phyloP scores from a whole-genome alignment of 2,888 invertebrate species.

The Zootermopsis nevadensis region DNA sequence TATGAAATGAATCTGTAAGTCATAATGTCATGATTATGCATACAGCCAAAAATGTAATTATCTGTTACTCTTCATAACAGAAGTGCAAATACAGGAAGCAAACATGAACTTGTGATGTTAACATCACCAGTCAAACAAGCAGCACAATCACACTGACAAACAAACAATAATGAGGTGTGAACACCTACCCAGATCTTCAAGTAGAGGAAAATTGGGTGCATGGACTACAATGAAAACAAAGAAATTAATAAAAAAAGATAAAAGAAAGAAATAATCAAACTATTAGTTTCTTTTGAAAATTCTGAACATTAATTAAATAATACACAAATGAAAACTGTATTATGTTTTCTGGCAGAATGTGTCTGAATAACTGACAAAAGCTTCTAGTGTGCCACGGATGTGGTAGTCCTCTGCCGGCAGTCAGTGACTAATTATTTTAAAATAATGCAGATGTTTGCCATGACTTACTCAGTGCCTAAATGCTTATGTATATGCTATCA shows the following conservation, averaged over 20 bases:
- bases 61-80: not conserved
- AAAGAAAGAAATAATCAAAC: constrained; percentile 38
- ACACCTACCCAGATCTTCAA: constrained; percentile 71
- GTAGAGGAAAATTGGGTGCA: constrained; percentile 72
- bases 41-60: not conserved
- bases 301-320: constrained; percentile 30
- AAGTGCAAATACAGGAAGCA: constrained; percentile 6
- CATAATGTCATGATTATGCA: not conserved
- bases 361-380: not conserved
- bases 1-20: no score
- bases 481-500: not conserved
- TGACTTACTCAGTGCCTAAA: not conserved
- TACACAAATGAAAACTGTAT: constrained; percentile 1
- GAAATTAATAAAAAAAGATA: constrained; percentile 42
- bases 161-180: constrained; percentile 41
- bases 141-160: constrained; percentile 45
- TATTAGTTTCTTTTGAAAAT: constrained; percentile 32
- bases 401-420: not conserved
- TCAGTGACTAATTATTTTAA: not conserved
- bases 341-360: not conserved
- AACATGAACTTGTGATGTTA: constrained; percentile 8
- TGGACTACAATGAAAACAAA: constrained; percentile 65
- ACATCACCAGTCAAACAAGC: constrained; percentile 40
- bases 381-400: constrained; percentile 5
- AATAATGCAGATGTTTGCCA: not conserved